Conservation (phyloP, 2,113 vertebrate species). For the Panthera leo region DNA sequence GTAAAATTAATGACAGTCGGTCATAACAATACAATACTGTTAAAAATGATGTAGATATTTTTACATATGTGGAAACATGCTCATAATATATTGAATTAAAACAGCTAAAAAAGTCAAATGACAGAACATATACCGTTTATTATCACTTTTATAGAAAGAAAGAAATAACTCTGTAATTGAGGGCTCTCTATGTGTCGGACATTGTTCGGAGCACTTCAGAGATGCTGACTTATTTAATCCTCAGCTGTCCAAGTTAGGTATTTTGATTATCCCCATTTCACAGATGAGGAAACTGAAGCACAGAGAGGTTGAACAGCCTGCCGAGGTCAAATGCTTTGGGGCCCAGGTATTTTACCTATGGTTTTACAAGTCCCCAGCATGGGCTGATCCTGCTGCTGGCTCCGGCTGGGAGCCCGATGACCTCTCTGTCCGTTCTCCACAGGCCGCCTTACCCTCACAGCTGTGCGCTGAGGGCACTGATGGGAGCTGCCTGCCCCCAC, state of each 20-base stretch:
- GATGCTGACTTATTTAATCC: not conserved
- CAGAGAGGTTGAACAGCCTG: not conserved
- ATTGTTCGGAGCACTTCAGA: not conserved
- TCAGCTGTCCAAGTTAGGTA: not conserved
- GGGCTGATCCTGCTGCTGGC: not conserved
- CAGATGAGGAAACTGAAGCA: not conserved
- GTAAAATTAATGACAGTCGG: not conserved
- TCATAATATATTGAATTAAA: not conserved
- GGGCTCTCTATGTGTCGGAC: not conserved
- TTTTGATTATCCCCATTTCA: not conserved
- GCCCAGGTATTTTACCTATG: not conserved
- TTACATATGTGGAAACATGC: too few relatives aligned
- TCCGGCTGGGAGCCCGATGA: not conserved
- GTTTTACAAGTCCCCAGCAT: not conserved
- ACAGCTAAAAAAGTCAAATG: not conserved
- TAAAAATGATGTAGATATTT: fast-evolving
- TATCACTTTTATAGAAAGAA: slow-evolving; percentile 7
- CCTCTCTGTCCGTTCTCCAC: not conserved
- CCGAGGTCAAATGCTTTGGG: not conserved
- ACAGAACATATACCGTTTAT: not conserved
- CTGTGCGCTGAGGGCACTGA: fast-evolving
- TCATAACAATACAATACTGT: not conserved
- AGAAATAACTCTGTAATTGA: not conserved
- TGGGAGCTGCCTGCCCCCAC: not conserved
- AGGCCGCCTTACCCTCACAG: not conserved